Conservation (phyloP, 2,888 invertebrate species). For the Mycalesis mineus region DNA sequence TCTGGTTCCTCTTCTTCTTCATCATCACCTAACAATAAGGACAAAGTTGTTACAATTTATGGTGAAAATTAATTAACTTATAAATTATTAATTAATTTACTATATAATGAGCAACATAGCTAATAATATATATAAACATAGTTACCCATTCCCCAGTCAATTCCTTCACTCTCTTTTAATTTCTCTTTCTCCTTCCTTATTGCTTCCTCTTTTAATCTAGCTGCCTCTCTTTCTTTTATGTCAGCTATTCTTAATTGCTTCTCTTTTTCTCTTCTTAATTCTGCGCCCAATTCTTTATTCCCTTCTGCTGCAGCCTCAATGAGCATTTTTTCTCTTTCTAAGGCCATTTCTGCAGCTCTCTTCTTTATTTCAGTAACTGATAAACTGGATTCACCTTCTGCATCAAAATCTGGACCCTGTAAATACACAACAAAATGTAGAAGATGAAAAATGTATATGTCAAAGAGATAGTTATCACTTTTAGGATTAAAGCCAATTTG, state of each 20-base stretch:
- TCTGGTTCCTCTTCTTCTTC: conserved; percentile 93
- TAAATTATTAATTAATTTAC: too few relatives aligned
- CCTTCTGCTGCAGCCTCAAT: conserved; percentile 45
- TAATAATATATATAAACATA: not conserved
- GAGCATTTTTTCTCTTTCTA: conserved; percentile 61
- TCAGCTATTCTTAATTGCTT: not conserved
- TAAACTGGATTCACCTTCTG: conserved; percentile 90
- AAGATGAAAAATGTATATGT: too few relatives aligned
- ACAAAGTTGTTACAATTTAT: not conserved
- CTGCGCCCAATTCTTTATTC: conserved; percentile 36
- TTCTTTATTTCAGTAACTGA: conserved; percentile 86
- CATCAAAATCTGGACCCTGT: conserved; percentile 90
- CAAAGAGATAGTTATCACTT: too few relatives aligned
- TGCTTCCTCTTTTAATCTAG: conserved; percentile 21
- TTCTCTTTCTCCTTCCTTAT: conserved; percentile 71
- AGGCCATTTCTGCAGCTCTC: conserved; percentile 62
- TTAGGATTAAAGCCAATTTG: too few relatives aligned
- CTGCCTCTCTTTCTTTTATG: not conserved
- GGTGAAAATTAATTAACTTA: not conserved
- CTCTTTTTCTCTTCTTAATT: not conserved
- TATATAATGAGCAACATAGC: not conserved
- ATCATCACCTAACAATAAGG: conserved; percentile 82
- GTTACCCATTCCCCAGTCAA: conserved; percentile 94
- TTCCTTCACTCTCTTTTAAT: conserved; percentile 81
- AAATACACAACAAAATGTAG: too few relatives aligned